phyloP scores from a whole-genome alignment of 2,797 vertebrate species.

The Margarornis squamiger region DNA sequence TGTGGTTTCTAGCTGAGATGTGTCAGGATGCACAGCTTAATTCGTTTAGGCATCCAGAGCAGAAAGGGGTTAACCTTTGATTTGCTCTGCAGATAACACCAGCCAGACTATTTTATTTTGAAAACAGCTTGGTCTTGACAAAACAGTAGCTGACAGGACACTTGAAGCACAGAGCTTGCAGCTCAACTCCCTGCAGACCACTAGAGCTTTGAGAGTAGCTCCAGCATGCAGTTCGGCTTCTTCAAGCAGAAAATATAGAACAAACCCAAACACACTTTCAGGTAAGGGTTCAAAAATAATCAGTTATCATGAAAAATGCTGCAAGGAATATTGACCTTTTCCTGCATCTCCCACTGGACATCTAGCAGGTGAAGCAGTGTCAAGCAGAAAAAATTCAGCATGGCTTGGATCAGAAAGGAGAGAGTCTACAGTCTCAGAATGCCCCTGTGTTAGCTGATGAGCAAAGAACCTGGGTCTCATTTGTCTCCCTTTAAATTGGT shows the following conservation, averaged over 20 bases:
- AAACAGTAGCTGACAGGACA: not conserved
- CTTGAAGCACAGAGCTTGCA: not conserved
- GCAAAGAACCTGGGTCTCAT: not conserved
- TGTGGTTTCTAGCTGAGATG: not conserved
- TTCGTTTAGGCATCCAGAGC: not conserved
- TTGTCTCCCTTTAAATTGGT: not conserved
- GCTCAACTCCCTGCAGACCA: not conserved
- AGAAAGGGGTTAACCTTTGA: not conserved
- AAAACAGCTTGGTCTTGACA: not conserved
- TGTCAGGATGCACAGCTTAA: not conserved
- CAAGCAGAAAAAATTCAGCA: not conserved
- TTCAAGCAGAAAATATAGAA: not conserved
- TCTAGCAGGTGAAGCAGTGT: not conserved
- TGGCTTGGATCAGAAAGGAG: not conserved
- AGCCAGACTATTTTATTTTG: not conserved
- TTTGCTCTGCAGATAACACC: not conserved
- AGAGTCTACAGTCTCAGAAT: not conserved
- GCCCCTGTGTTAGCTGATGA: not conserved
- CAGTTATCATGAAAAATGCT: not conserved
- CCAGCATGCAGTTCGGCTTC: not conserved
- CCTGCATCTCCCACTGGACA: not conserved
- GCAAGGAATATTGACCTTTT: not conserved
- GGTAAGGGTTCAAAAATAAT: not conserved
- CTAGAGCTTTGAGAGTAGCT: not conserved
- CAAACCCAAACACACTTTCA: not conserved